Base-by-base conservation (phyloP, 2,888 invertebrate species). In the Tanypteryx hageni region DNA sequence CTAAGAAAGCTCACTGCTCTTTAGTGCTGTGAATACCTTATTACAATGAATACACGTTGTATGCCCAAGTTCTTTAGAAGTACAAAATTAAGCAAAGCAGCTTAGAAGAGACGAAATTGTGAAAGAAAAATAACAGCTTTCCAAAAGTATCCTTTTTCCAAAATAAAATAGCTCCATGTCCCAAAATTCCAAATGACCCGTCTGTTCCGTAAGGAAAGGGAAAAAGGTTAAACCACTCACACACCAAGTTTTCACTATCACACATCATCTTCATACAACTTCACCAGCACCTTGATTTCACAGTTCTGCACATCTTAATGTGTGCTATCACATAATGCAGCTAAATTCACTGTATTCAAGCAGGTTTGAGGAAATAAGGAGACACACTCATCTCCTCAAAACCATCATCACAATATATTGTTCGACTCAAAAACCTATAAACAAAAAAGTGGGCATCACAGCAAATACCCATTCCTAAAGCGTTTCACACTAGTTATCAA, bases 261-360 rank as follows among this genome's bases (percentile, higher is more conserved):
- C 44, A 64, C 64, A 68, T 56, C 64, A 68, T 56, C 1, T 57
- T 57, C 82, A 44, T 82, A 16, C 82, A 82, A 44, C 9, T 56
- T 18, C 89, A 89, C 44, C 89, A 89, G 89, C 89, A 89, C 89
- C 89, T 89, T 89, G 61, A 68, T 44, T 89, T 89, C 89, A 89
- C 89, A 89, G 89, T 89, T 89, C n/a, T n/a, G 89, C 89, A 89
- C 89, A 89, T 64, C 64, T 89, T 11, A 64, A 58, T 31, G 89
- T 89, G 64, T 89, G 89, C 89, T 89, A 89, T 89, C 89, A 89
- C 89, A 89, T 89, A 89, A 89, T 89, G 89, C 64, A 89, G 89
- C 89, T 89, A 89, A 89, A 44, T 89, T 89, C 89, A 89, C 89
- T 44, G 64, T 64, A 64, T 57, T 83, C 83, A 89, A 89, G 89